phyloP scores from a whole-genome alignment of 2,888 invertebrate species.

The Epinotia demarniana region DNA sequence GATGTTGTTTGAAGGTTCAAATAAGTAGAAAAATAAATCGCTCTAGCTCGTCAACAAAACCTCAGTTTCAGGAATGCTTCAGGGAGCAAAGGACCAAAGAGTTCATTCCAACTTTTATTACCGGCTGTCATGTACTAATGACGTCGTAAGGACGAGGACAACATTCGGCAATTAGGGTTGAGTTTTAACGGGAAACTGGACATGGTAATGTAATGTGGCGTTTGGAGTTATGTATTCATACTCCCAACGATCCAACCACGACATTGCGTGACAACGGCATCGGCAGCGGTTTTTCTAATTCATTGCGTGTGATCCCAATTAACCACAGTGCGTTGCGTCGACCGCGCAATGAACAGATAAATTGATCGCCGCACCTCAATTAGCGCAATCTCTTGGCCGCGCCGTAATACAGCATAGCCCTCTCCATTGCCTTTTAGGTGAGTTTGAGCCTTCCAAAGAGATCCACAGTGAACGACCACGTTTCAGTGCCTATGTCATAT shows the following conservation, averaged over 20 bases:
- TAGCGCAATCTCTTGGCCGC: too few species aligned
- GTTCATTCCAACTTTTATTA: slow-evolving; percentile 61
- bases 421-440: too few species aligned
- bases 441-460: too few species aligned
- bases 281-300: too few species aligned
- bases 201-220: slow-evolving; percentile 21
- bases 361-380: too few species aligned
- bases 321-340: too few species aligned
- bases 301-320: too few species aligned
- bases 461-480: too few species aligned
- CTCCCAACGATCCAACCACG: neutral
- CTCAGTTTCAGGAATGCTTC: slow-evolving; percentile 46
- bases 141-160: slow-evolving; percentile 40
- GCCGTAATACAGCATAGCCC: too few species aligned
- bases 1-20: neutral
- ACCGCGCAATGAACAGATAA: too few species aligned
- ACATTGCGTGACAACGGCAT: too few species aligned
- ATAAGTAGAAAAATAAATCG: slow-evolving; percentile 40
- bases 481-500: too few species aligned
- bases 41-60: slow-evolving; percentile 49
- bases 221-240: neutral
- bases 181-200: slow-evolving; percentile 21
- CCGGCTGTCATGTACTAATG: slow-evolving; percentile 44
- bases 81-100: slow-evolving; percentile 55
- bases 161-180: slow-evolving; percentile 38